Base-by-base conservation (phyloP, 2,113 vertebrate genomes). In the Oplegnathus fasciatus region DNA sequence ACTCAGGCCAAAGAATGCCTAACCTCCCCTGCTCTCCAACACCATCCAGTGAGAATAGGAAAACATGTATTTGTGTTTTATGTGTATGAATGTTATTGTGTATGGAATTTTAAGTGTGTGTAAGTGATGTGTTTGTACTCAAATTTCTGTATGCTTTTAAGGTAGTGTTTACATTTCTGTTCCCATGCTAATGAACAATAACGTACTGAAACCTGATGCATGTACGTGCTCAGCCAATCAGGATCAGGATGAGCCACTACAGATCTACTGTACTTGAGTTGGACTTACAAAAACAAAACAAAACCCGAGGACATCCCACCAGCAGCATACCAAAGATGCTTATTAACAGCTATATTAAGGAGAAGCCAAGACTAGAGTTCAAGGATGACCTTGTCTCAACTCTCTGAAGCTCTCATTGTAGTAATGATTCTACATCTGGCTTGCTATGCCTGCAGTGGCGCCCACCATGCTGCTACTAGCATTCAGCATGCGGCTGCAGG, bases 1-100 rank as follows among this genome's bases (percentile, higher is more conserved):
- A 91, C 50, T 93, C 85, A 92, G 66, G 15, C 52, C 24, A 6
- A 42, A 68, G 24, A 81, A 28, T 28, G 81, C 76, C 62, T 66
- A 44, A 71, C 67, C 48, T 60, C 57, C 62, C 78, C 61, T 67
- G 48, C 17, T 61, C 52, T 55, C 26, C 52, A 50, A 65, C 64
- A 46, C 22, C 58, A 67, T 6, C 30, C n/a, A 64, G 1, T 13
- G 24, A 80, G 44, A 64, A 60, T 5, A 66, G 6, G 15, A 52
- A 37, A 44, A 52, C 3, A 42, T 11, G 73, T n/a, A 0, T 20
- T 46, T 7, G 2, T 69, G 57, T 57, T 79, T 68, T 32, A 11
- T 50, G 4, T 28, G 42, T n/a, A 4, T 68, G 1, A 2, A 8
- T 80, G 1, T 37, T 34, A n/a, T 40, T 84, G 44, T 65, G 58